Base-by-base conservation (phyloP, 2,888 invertebrate species). In the Morpho helenor region DNA sequence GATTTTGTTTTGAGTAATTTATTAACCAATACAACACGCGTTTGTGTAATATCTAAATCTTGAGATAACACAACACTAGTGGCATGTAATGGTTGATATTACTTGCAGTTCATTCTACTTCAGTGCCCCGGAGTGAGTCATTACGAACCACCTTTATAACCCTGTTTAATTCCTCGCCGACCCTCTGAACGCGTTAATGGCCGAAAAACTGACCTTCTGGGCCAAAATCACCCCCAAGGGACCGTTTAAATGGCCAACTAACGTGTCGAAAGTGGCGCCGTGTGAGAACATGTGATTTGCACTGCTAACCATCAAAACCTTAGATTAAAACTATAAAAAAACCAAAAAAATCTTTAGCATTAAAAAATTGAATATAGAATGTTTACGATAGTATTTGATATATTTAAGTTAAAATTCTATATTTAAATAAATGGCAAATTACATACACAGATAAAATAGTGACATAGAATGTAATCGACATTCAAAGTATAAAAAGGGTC, bases 191-290 rank as follows among this genome's bases (percentile, higher is more conserved):
- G 79, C 78, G 79, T 79, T 88, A 90, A 89, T 86, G 86, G 77
- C 69, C 86, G 83, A 88, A 87, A 87, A 88, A 90, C 87, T 89
- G 88, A 86, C 88, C 88, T 84, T 76, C 79, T 75, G 79, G 77
- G 78, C 69, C 76, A 55, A 74, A 84, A 87, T 76, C 77, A 80
- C 77, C 76, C 85, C 69, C 79, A 22, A 41, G 87, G 81, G 89
- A 76, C 74, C 79, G 77, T 75, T 88, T 85, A 80, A 79, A 75
- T 73, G 76, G 73, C 73, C 73, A 75, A 79, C 80, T 76, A 76
- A 78, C 74, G 70, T 71, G 68, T 69, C 66, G 69, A 65, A 69
- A 68, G 68, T 61, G 66, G 63, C 63, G 61, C 61, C 55, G 67
- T 68, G 69, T 68, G 68, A 72, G 66, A 65, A 72, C 61, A 62